Conservation (phyloP, 2,113 vertebrate genomes). For the Xenus cinereus region DNA sequence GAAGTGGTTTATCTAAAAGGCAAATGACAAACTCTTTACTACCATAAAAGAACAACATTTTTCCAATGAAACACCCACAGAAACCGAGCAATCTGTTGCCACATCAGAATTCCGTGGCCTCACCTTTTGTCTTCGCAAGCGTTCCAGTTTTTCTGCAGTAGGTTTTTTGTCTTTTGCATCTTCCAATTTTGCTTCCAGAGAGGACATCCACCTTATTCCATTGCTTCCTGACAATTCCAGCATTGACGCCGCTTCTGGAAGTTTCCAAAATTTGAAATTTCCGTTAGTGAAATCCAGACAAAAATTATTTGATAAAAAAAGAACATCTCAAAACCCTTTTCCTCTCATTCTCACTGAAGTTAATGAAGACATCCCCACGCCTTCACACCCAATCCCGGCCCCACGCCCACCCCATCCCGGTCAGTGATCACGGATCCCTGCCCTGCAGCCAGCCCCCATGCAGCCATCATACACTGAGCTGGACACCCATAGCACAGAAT, state of each 20-base stretch:
- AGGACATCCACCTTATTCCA: slow-evolving; percentile 86
- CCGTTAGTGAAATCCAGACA: not conserved
- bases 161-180: slow-evolving; percentile 72
- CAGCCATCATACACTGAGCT: not conserved
- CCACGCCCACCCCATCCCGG: not conserved
- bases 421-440: not conserved
- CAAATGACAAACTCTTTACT: not conserved
- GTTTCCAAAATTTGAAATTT: not conserved
- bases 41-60: accelerated
- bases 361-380: accelerated
- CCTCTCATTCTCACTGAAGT: not conserved
- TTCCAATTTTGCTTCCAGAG: slow-evolving; percentile 75
- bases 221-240: slow-evolving; percentile 9
- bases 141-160: slow-evolving; percentile 82
- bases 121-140: slow-evolving; percentile 89
- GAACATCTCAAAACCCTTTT: not conserved
- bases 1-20: slow-evolving; percentile 83
- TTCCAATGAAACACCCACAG: not conserved
- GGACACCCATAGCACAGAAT: too few species aligned
- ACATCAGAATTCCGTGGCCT: not conserved
- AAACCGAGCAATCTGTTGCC: not conserved
- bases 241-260: not conserved
- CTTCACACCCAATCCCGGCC: not conserved
- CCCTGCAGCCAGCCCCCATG: not conserved
- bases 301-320: not conserved